A percentile compares a stretch with the other conserved stretches of the same genome.
Evolutionary conservation across 2,888 invertebrate genomes (phyloP).

Genomic region (Agrotis segetum): DNA sequence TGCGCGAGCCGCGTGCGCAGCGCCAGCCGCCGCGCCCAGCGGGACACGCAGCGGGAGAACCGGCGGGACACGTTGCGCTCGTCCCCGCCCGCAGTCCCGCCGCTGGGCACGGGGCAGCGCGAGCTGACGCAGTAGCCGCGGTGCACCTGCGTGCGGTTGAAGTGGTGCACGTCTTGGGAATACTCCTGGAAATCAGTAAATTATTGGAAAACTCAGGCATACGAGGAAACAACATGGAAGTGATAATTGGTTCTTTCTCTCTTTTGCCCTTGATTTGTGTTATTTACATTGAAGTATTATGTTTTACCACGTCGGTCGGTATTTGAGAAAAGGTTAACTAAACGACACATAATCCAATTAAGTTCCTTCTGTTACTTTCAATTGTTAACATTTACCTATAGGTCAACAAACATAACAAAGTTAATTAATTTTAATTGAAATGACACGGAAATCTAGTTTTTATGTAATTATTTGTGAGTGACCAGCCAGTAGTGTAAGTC

Average conservation of each 20-base stretch:
- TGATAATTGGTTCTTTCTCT: too few relatives aligned
- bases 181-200: conserved; percentile 71
- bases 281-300: neutral
- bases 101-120: conserved; percentile 68
- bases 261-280: neutral
- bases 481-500: too few relatives aligned
- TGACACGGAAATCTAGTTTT: conserved; percentile 11
- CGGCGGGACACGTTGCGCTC: conserved; percentile 70
- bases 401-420: conserved; percentile 4
- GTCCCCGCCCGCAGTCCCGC: conserved; percentile 38
- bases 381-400: conserved; percentile 3
- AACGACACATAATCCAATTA: neutral
- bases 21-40: conserved; percentile 67
- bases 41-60: conserved; percentile 76
- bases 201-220: neutral
- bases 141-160: conserved; percentile 79
- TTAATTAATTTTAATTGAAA: conserved; percentile 14
- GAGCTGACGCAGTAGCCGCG: conserved; percentile 83
- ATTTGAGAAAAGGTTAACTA: neutral
- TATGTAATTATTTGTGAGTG: neutral
- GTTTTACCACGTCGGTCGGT: neutral
- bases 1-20: conserved; percentile 65
- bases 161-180: conserved; percentile 72
- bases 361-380: neutral
- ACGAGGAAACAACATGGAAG: neutral